Percentiles rank a stretch among this genome's conserved stretches.
Evolutionary conservation across 2,797 vertebrate species (phyloP).

Genomic region (Rhinoraja longicauda): DNA sequence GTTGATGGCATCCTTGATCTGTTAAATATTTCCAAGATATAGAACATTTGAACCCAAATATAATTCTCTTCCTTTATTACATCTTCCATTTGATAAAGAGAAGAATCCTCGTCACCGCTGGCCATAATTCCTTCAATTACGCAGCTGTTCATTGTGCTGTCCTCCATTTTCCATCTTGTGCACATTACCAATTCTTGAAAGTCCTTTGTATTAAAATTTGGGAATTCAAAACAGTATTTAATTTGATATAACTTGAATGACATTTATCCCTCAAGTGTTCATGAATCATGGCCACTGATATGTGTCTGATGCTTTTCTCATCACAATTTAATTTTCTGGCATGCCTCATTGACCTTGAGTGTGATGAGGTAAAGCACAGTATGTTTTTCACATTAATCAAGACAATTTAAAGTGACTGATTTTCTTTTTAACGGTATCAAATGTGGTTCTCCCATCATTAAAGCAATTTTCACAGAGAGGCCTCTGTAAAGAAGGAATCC

Average conservation of each 20-base stretch:
- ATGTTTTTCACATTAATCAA: conserved; percentile 5
- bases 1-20: no score
- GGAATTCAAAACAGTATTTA: neutral
- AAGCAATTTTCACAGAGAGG: neutral
- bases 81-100: no score
- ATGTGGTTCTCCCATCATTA: neutral
- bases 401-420: neutral
- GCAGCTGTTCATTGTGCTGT: neutral
- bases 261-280: neutral
- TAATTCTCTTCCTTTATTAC: no score
- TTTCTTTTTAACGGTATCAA: no score
- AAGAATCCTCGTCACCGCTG: neutral
- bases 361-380: neutral
- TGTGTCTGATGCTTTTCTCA: neutral
- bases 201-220: neutral
- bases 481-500: neutral
- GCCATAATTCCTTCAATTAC: neutral
- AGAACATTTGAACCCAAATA: no score
- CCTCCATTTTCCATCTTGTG: neutral
- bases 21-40: no score
- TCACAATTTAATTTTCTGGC: neutral
- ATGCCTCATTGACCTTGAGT: neutral
- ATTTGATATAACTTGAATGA: neutral
- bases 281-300: neutral
- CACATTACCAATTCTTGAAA: neutral